Evolutionary conservation across 2,797 vertebrate genomes (phyloP), one percentile per base, ranked within the genome.

Genomic region (Sebastes cheni): DNA sequence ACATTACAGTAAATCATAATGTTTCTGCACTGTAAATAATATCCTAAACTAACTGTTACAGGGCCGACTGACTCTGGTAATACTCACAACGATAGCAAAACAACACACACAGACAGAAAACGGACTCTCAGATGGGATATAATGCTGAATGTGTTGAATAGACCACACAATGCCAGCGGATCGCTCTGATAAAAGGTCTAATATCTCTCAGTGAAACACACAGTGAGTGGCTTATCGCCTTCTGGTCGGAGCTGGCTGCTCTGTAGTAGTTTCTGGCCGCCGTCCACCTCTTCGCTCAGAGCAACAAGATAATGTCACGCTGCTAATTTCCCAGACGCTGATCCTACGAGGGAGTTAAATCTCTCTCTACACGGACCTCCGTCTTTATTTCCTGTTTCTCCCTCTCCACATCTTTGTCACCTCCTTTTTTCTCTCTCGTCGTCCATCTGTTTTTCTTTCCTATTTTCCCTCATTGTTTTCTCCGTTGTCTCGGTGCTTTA

Each of bases 291-390:
- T 64, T 82, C 56, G 52, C 83, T 90, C 84, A 77, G 62, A 74
- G 86, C 82, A 74, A 88, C 83, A 52, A 87, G 86, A 92, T 89
- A 90, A 92, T 85, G 87, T 90, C 90, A 92, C 66, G 16, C 80
- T 46, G 65, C 56, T 85, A 79, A 90, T 84, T 90, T 88, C 86
- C 77, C 80, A 84, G 73, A 83, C 39, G 56, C 62, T 79, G 79
- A 82, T 79, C 68, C 72, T 68, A 55, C 42, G 25, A 42, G 62
- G 5, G 55, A 22, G 54, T 67, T n/a, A 30, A 62, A 55, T 12
- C 50, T 30, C 59, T 42, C 29, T 58, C 13, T n/a, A 52, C 50
- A 46, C 7, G 42, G 1, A 18, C 42, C 16, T 4, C 42, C 42
- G 16, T 46, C 42, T 46, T 46, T 46, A 18, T 46, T 18, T 46